Conservation (phyloP, 2,797 vertebrate species). For the Smutsia temminckii region DNA sequence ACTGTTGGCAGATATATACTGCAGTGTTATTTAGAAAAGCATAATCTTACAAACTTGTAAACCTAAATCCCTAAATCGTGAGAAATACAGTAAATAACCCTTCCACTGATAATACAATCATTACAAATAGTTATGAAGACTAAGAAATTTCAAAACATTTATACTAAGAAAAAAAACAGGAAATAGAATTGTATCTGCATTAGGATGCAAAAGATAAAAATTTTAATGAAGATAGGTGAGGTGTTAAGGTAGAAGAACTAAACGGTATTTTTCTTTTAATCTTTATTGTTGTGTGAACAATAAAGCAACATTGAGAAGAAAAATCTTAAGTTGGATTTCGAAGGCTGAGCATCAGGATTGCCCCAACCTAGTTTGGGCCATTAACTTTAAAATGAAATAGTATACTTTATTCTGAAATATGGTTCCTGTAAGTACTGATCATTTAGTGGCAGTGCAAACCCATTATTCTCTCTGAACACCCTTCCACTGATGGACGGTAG, state of each 20-base stretch:
- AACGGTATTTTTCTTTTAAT: not conserved
- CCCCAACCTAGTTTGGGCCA: not conserved
- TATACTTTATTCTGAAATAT: not conserved
- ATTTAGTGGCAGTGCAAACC: not conserved
- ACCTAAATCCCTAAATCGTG: not conserved
- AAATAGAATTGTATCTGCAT: not conserved
- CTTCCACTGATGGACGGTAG: not conserved
- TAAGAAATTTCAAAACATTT: constrained; percentile 23
- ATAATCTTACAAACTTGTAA: not conserved
- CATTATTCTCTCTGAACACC: not conserved
- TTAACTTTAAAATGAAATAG: not conserved
- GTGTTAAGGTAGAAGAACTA: not conserved
- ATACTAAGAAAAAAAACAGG: not conserved
- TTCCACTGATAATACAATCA: not conserved
- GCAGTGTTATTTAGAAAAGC: not conserved
- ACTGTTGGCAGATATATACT: not conserved
- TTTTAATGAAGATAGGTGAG: not conserved
- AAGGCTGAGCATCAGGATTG: not conserved
- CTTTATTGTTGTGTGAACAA: not conserved
- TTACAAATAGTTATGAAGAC: not conserved
- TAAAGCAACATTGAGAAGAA: not conserved
- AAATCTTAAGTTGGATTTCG: not conserved
- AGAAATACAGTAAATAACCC: not conserved
- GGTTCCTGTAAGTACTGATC: not conserved
- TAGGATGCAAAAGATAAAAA: constrained; percentile 7